phyloP scores from a whole-genome alignment of 2,113 vertebrate species.

The Scopus umbretta region DNA sequence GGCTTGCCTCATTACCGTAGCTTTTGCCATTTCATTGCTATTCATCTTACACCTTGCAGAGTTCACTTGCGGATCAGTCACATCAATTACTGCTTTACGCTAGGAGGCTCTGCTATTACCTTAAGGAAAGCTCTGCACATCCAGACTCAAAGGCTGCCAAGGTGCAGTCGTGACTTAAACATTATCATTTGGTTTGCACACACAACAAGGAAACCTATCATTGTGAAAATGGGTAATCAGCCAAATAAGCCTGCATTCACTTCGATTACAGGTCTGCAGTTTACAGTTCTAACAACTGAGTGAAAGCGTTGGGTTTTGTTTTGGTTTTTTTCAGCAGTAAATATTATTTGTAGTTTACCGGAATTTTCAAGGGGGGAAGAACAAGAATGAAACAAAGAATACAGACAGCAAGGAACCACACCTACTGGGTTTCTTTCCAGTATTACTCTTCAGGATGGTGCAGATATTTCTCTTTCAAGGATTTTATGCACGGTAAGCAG shows the following conservation, averaged over 20 bases:
- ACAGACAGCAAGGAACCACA: not conserved
- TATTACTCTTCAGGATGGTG: not conserved
- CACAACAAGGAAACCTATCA: conserved; percentile 1
- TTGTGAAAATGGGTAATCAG: conserved; percentile 40
- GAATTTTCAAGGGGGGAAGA: not conserved
- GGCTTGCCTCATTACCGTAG: not conserved
- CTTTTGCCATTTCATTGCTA: not conserved
- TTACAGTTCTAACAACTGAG: not conserved
- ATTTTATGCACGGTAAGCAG: conserved; percentile 18
- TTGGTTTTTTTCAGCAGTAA: not conserved
- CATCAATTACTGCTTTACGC: conserved; percentile 12
- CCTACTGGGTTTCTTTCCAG: not conserved
- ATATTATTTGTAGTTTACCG: not conserved
- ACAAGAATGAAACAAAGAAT: not conserved
- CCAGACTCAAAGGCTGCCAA: conserved; percentile 40
- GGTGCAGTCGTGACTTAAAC: conserved; percentile 28
- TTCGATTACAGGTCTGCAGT: not conserved
- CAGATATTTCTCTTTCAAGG: conserved; percentile 3
- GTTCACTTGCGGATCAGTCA: not conserved
- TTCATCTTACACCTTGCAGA: not conserved
- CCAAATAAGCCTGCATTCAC: not conserved
- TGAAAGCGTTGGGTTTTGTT: not conserved
- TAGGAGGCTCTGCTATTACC: not conserved
- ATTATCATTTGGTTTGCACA: not conserved
- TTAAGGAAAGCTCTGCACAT: conserved; percentile 21